Percentiles rank a stretch among this genome's conserved stretches.
These are phyloP conservation scores for Catostomus latipinnis DNA, from an alignment of 2,797 vertebrate species.

Conservation along the genomic window DNA sequence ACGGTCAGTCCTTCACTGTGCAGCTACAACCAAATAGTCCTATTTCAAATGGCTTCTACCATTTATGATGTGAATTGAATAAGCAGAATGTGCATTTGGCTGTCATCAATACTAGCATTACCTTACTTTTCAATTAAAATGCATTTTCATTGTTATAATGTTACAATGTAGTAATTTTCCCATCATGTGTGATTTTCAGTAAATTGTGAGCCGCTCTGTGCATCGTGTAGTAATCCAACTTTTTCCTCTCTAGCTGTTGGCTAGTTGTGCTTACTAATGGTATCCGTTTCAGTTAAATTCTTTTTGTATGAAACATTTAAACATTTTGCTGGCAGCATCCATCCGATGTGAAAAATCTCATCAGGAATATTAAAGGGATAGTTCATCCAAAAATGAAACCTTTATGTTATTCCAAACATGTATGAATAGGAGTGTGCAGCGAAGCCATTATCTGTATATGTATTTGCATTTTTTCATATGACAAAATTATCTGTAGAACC, in stretches of 20 bases:
- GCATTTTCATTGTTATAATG: constrained; percentile 7
- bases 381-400: no score
- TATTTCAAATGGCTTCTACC: not conserved
- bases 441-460: no score
- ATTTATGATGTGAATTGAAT: constrained; percentile 18
- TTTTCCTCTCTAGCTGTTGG: not conserved
- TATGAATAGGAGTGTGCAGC: no score
- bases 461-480: no score
- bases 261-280: constrained; percentile 33
- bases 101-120: constrained; percentile 6
- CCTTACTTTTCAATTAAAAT: not conserved
- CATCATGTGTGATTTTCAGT: constrained; percentile 24
- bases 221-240: not conserved
- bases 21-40: not conserved
- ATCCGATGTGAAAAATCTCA: constrained; percentile 10
- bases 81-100: not conserved
- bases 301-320: constrained; percentile 7
- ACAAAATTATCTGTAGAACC: no score
- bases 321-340: constrained; percentile 8
- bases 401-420: no score
- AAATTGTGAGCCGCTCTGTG: not conserved
- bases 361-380: constrained; percentile 20
- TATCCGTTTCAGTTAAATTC: not conserved
- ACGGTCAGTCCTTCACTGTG: not conserved
- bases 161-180: constrained; percentile 27